Percentiles rank a stretch among this genome's conserved stretches.
Evolutionary conservation across 2,888 invertebrate genomes (phyloP).

Genomic region (Boloria euphrosyne): DNA sequence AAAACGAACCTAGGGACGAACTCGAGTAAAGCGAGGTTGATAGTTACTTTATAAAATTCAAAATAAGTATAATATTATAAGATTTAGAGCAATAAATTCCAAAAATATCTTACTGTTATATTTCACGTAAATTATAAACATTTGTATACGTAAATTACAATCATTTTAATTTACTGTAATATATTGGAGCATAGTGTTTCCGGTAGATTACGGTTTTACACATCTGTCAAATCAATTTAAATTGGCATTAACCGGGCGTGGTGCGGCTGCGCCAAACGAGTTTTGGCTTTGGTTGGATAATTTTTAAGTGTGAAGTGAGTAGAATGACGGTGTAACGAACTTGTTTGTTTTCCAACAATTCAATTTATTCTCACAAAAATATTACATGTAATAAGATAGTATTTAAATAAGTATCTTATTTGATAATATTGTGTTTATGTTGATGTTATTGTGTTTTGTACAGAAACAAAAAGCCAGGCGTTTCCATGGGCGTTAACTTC

Average conservation of each 20-base stretch:
- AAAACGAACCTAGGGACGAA: too few species aligned
- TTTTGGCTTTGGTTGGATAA: constrained; percentile 42
- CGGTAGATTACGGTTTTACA: constrained; percentile 13
- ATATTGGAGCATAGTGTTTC: background rate
- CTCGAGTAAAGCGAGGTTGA: too few species aligned
- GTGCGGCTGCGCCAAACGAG: constrained; percentile 72
- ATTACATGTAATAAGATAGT: constrained; percentile 6
- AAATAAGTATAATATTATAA: too few species aligned
- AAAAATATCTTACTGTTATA: too few species aligned
- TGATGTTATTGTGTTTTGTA: constrained; percentile 49
- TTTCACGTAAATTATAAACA: too few species aligned
- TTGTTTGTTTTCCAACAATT: constrained; percentile 63
- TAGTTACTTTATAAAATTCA: too few species aligned
- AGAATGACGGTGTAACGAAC: constrained; percentile 61
- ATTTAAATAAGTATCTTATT: background rate
- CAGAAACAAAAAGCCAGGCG: constrained; percentile 51
- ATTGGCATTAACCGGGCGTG: constrained; percentile 69
- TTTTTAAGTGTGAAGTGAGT: constrained; percentile 67
- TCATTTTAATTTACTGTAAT: too few species aligned
- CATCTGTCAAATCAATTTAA: constrained; percentile 43
- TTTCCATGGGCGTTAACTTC: constrained; percentile 79
- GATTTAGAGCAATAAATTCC: too few species aligned
- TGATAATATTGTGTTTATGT: constrained; percentile 29
- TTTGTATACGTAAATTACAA: too few species aligned
- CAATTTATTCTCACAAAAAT: constrained; percentile 44